Percentiles rank a stretch among this genome's conserved stretches.
Conservation (phyloP, 2,797 vertebrate species). For the Tamandua tetradactyla region DNA sequence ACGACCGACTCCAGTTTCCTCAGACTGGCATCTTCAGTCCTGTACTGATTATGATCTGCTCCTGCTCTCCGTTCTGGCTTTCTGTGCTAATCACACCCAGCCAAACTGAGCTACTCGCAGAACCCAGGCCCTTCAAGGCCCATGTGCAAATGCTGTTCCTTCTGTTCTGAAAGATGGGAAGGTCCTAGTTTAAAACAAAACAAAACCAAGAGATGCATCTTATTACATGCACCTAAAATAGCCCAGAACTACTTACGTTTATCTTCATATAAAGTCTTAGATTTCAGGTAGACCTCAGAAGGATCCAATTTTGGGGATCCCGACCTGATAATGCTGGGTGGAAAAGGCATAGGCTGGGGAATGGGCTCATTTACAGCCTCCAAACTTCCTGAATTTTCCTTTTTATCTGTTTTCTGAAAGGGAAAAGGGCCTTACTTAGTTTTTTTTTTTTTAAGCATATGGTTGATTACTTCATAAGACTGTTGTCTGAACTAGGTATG, state of each 20-base stretch:
- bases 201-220: neutral
- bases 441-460: neutral
- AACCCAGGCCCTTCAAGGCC: neutral
- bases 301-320: constrained; percentile 95
- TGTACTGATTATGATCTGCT: neutral
- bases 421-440: constrained; percentile 64
- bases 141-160: neutral
- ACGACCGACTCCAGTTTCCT: neutral
- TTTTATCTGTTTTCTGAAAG: constrained; percentile 88
- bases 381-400: constrained; percentile 88
- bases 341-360: constrained; percentile 90
- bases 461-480: neutral
- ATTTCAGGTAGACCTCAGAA: constrained; percentile 97
- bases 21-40: accelerated
- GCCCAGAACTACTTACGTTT: constrained; percentile 91
- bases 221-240: constrained; percentile 17
- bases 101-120: neutral
- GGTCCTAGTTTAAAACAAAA: neutral
- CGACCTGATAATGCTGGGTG: constrained; percentile 87
- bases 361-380: constrained; percentile 86
- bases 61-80: neutral
- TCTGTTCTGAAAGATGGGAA: neutral
- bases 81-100: neutral
- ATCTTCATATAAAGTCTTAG: constrained; percentile 94
- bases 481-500: neutral